Evolutionary conservation across 2,797 vertebrate genomes (phyloP), one percentile per base, ranked within the genome.

Genomic region (Pterois miles): DNA sequence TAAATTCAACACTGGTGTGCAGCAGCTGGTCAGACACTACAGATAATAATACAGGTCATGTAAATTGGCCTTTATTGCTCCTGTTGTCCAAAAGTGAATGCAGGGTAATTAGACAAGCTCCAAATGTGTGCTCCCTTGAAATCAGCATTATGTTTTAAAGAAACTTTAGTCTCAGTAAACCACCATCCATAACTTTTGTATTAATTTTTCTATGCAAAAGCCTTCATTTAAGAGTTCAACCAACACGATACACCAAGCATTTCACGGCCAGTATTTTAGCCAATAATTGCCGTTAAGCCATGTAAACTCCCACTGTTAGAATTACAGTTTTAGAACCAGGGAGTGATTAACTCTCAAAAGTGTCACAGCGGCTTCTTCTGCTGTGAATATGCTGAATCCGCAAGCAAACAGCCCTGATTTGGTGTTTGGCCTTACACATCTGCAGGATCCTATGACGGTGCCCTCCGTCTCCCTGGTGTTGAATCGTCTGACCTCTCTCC

Each of bases 321-420:
- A 57, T 63, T 13, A 31, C 72, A 40, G 60, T 80, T 73, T 78
- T 33, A 79, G 60, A 82, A 71, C 53, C 29, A 25, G 29, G 12
- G 68, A 82, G 70, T 89, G 88, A 91, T 93, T 92, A 81, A 74
- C 66, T 85, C 79, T 86, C 66, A 58, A n/a, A 86, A 71, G 70
- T 84, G 83, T 86, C 86, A 86, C 62, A 62, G 53, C 29, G 53
- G 68, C 70, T 76, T 85, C 82, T 52, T 68, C 77, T 56, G 40
- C 52, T 46, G 29, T 13, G 25, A 31, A 22, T 78, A 14, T 48
- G n/a, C 60, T 54, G 74, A 60, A 76, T 80, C 52, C 70, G 20
- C 34, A 64, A 69, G 52, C n/a, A 78, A 76, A 69, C 33, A 12
- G 20, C 65, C 7, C 27, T 79, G 56, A 71, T 57, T 67, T 66